Conservation (phyloP, 1,140 invertebrate species). For the Drosophila suzukii region DNA sequence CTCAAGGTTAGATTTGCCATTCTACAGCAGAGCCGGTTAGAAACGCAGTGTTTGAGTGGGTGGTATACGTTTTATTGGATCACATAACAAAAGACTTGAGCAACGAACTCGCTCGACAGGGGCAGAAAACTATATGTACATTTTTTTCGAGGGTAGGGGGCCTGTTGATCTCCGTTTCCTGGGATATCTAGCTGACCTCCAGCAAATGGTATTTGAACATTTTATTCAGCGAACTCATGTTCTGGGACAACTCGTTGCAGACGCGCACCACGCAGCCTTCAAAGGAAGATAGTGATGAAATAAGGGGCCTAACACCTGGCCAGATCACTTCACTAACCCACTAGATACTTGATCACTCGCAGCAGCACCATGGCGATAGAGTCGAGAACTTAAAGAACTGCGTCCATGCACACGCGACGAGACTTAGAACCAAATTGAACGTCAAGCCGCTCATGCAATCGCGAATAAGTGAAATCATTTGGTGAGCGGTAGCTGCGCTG, state of each 20-base stretch:
- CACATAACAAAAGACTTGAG: conserved; percentile 51
- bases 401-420: conserved; percentile 73
- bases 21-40: conserved; percentile 24
- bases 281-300: conserved; percentile 26
- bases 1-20: conserved; percentile 25
- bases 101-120: conserved; percentile 40
- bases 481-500: conserved; percentile 42
- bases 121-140: conserved; percentile 21
- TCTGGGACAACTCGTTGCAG: conserved; percentile 75
- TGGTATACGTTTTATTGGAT: conserved; percentile 50
- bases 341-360: conserved; percentile 77
- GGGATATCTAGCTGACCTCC: conserved; percentile 50
- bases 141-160: background rate
- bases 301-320: conserved; percentile 5
- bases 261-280: conserved; percentile 68
- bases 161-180: background rate
- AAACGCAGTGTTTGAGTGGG: conserved; percentile 14
- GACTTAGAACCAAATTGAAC: conserved; percentile 82
- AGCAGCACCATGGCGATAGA: conserved; percentile 69
- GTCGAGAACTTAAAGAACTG: conserved; percentile 22
- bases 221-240: conserved; percentile 73
- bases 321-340: conserved; percentile 64
- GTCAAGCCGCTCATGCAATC: conserved; percentile 60
- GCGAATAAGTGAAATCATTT: conserved; percentile 70
- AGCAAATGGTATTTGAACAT: conserved; percentile 75